Evolutionary conservation across 2,888 invertebrate species (phyloP).

Genomic region (Drosophila stalkeri): DNA sequence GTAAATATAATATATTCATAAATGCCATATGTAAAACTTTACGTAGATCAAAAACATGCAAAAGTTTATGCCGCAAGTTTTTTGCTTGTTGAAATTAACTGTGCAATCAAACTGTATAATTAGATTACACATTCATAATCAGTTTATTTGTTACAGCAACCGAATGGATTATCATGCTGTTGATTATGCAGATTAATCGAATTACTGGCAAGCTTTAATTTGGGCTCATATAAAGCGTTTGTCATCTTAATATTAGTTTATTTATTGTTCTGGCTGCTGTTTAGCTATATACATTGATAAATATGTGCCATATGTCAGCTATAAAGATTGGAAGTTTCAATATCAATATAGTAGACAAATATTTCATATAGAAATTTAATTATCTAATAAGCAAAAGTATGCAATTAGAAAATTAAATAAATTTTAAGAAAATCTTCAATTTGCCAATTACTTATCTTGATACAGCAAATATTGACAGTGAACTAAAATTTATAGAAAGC

Average conservation of each 20-base stretch:
- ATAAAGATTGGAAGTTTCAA: no score
- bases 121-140: slow-evolving; percentile 23
- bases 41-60: background rate
- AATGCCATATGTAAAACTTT: background rate
- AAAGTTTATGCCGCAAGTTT: background rate
- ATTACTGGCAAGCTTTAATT: slow-evolving; percentile 1
- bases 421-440: background rate
- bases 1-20: background rate
- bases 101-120: slow-evolving; percentile 18
- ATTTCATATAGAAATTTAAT: background rate
- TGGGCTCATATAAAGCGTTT: background rate
- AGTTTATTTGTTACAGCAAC: slow-evolving; percentile 4
- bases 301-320: background rate
- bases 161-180: background rate
- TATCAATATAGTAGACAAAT: background rate
- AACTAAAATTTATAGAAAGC: slow-evolving; percentile 19
- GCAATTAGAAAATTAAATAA: slow-evolving; percentile 28
- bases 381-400: background rate
- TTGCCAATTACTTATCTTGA: slow-evolving; percentile 13
- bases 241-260: background rate
- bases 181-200: slow-evolving; percentile 16
- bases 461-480: slow-evolving; percentile 43
- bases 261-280: background rate
- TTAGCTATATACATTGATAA: background rate
- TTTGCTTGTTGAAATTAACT: background rate